A percentile compares a stretch with the other conserved stretches of the same genome.
phyloP scores from a whole-genome alignment of 37 sponge, comb jelly and placozoan species.

The Diacarnus erythraeanus region DNA sequence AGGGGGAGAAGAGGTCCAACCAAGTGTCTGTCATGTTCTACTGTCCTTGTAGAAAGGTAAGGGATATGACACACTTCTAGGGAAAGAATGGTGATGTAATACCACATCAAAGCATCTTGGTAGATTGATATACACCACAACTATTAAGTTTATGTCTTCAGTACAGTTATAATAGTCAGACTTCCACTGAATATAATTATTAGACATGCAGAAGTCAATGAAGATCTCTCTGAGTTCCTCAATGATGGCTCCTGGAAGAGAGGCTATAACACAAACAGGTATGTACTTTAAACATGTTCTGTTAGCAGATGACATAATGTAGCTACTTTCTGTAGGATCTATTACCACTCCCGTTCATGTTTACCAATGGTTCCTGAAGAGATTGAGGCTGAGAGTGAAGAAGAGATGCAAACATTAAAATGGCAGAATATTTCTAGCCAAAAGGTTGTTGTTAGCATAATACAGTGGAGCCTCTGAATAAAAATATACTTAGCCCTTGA shows the following conservation, averaged over 20 bases:
- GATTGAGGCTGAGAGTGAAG: constrained; percentile 68
- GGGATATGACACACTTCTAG: background rate
- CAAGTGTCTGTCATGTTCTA: constrained; percentile 33
- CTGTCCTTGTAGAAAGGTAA: constrained; percentile 43
- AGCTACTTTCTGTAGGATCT: constrained; percentile 24
- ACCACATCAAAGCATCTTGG: too few relatives aligned
- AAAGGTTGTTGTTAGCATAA: too few relatives aligned
- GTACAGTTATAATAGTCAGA: too few relatives aligned
- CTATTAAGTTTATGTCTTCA: background rate
- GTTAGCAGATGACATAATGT: background rate
- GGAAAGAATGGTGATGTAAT: too few relatives aligned
- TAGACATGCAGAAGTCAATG: constrained; percentile 28
- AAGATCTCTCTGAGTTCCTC: constrained; percentile 47
- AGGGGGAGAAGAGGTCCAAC: constrained; percentile 15
- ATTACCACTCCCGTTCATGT: constrained; percentile 64
- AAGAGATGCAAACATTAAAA: constrained; percentile 36
- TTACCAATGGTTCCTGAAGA: constrained; percentile 70
- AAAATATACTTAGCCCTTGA: too few relatives aligned
- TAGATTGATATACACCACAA: background rate
- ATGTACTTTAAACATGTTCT: background rate
- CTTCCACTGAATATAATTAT: too few relatives aligned
- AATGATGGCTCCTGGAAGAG: constrained; percentile 58
- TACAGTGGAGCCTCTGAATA: too few relatives aligned
- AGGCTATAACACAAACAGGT: constrained; percentile 54
- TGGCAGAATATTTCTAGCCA: constrained; percentile 50